phyloP scores from a whole-genome alignment of 2,888 invertebrate genomes.

The Eupeodes latifasciatus region DNA sequence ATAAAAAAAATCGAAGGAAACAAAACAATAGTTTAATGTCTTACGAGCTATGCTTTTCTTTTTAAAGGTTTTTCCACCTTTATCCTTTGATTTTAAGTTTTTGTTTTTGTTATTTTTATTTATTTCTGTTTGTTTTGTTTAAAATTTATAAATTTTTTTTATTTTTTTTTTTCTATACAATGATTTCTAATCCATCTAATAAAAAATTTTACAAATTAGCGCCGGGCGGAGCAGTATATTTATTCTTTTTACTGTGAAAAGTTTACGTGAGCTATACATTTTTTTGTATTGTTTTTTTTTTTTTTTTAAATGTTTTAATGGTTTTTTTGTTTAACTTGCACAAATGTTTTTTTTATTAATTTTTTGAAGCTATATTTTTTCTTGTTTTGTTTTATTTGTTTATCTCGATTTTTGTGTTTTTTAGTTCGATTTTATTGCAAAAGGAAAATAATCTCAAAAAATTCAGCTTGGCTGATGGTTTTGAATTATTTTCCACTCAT shows the following conservation, averaged over 20 bases:
- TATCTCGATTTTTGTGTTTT: slow-evolving; percentile 36
- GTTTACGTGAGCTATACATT: slow-evolving; percentile 47
- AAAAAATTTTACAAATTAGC: slow-evolving; percentile 55
- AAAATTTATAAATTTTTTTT: neutral
- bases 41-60: slow-evolving; percentile 67
- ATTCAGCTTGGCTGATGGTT: slow-evolving; percentile 59
- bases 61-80: slow-evolving; percentile 67
- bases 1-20: slow-evolving; percentile 69
- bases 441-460: slow-evolving; percentile 31
- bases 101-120: slow-evolving; percentile 8
- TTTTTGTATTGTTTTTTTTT: neutral
- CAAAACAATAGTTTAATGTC: slow-evolving; percentile 64
- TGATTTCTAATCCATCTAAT: slow-evolving; percentile 59
- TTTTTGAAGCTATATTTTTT: slow-evolving; percentile 47
- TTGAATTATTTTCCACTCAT: slow-evolving; percentile 30
- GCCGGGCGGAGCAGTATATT: slow-evolving; percentile 70
- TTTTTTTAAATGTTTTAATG: too few relatives aligned
- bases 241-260: slow-evolving; percentile 52
- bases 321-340: slow-evolving; percentile 48
- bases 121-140: slow-evolving; percentile 23
- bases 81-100: slow-evolving; percentile 57
- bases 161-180: slow-evolving; percentile 55
- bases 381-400: slow-evolving; percentile 43
- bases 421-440: slow-evolving; percentile 49
- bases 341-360: slow-evolving; percentile 30